phyloP scores from a whole-genome alignment of 2,888 invertebrate species.

The Pachycephus smyrnensis region DNA sequence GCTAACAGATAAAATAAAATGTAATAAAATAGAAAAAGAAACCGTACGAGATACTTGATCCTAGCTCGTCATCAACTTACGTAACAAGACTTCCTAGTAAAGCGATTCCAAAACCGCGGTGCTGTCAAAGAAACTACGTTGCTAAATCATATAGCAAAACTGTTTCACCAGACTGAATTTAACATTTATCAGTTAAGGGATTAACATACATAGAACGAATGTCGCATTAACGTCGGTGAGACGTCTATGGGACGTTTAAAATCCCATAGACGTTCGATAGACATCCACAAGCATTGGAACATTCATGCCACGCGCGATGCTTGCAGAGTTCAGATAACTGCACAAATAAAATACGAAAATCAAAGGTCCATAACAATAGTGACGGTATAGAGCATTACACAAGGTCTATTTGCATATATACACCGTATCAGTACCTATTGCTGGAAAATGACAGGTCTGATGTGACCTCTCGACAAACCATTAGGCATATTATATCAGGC shows the following conservation, averaged over 20 bases:
- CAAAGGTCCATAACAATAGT: no score
- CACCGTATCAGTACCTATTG: neutral
- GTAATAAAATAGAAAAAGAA: neutral
- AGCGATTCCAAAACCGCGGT: neutral
- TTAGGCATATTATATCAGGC: neutral
- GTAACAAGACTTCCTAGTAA: neutral
- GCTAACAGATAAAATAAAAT: neutral
- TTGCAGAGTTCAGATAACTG: neutral
- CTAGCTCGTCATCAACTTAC: neutral
- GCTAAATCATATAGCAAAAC: neutral
- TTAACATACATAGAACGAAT: neutral
- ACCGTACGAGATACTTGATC: neutral
- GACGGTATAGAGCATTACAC: neutral
- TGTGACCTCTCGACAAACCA: neutral
- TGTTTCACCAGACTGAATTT: neutral
- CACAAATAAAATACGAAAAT: no score
- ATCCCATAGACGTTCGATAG: neutral
- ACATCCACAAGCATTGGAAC: neutral
- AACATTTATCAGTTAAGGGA: neutral
- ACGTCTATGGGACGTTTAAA: constrained; percentile 15
- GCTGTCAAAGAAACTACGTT: neutral
- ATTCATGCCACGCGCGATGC: neutral
- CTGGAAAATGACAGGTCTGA: neutral
- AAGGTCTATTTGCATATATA: neutral
- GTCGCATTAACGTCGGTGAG: neutral